Conservation (phyloP, 2,888 invertebrate genomes). For the Phalangium opilio region DNA sequence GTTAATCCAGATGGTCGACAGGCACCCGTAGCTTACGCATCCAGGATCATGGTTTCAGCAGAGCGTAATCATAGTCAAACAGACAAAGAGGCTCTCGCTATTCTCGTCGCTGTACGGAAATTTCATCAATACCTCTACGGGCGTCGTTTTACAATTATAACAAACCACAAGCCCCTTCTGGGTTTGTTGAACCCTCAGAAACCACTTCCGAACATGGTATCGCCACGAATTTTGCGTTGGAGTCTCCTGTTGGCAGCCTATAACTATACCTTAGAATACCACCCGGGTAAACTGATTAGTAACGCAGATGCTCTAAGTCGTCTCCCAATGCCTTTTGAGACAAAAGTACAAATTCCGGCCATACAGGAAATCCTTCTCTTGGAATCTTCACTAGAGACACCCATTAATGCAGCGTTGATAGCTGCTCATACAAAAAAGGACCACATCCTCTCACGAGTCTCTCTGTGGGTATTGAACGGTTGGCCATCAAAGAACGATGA, state of each 20-base stretch:
- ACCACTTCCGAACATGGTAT: slow-evolving; percentile 3
- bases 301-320: slow-evolving; percentile 6
- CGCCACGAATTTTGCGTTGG: slow-evolving; percentile 7
- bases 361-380: slow-evolving; percentile 1
- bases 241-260: slow-evolving; percentile 5
- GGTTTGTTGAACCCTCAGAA: slow-evolving; percentile 1
- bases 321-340: not conserved
- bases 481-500: not conserved
- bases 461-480: slow-evolving; percentile 1
- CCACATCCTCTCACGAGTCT: slow-evolving; percentile 3
- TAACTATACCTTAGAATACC: not conserved
- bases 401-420: not conserved
- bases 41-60: slow-evolving; percentile 16
- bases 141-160: slow-evolving; percentile 13
- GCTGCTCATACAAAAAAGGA: not conserved
- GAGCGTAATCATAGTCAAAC: slow-evolving; percentile 13
- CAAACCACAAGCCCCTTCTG: slow-evolving; percentile 18
- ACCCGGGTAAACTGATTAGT: slow-evolving; percentile 3
- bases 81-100: slow-evolving; percentile 15
- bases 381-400: not conserved
- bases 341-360: not conserved
- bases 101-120: slow-evolving; percentile 18
- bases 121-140: slow-evolving; percentile 21
- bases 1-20: slow-evolving; percentile 9
- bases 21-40: slow-evolving; percentile 20